Evolutionary conservation across 2,888 invertebrate genomes (phyloP).

Genomic region (Sesia bembeciformis): DNA sequence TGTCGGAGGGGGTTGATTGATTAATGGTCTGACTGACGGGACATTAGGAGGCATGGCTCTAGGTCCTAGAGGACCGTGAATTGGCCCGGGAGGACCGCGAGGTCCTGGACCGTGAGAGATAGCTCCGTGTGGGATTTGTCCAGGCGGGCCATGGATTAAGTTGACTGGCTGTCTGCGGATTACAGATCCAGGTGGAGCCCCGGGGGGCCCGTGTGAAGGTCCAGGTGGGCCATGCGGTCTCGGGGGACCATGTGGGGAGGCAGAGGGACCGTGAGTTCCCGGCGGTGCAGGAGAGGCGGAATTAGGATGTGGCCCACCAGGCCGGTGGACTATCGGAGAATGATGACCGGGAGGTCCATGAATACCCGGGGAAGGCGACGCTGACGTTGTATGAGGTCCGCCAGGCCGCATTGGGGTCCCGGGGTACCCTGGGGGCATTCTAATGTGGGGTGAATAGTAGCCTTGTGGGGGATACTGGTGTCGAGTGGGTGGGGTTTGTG

Average conservation of each 20-base stretch:
- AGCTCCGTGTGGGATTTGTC: conserved; percentile 7
- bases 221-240: conserved; percentile 4
- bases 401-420: background rate
- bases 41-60: background rate
- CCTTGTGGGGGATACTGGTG: conserved; percentile 46
- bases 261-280: conserved; percentile 1
- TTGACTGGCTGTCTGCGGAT: conserved; percentile 1
- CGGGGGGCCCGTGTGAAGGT: conserved; percentile 4
- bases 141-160: conserved; percentile 9
- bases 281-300: conserved; percentile 1
- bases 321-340: conserved; percentile 17
- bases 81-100: conserved; percentile 7
- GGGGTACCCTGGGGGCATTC: conserved; percentile 22
- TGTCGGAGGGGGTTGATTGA: no score
- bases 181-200: background rate
- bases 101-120: conserved; percentile 6
- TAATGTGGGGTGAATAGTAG: conserved; percentile 22
- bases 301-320: conserved; percentile 12
- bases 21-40: background rate
- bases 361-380: conserved; percentile 12
- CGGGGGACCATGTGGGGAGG: conserved; percentile 3
- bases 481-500: conserved; percentile 13
- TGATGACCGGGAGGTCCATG: conserved; percentile 14
- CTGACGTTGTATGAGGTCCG: background rate
- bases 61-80: conserved; percentile 1